Evolutionary conservation across 2,797 vertebrate genomes (phyloP).

Genomic region (Microctenopoma stevenorrisi): DNA sequence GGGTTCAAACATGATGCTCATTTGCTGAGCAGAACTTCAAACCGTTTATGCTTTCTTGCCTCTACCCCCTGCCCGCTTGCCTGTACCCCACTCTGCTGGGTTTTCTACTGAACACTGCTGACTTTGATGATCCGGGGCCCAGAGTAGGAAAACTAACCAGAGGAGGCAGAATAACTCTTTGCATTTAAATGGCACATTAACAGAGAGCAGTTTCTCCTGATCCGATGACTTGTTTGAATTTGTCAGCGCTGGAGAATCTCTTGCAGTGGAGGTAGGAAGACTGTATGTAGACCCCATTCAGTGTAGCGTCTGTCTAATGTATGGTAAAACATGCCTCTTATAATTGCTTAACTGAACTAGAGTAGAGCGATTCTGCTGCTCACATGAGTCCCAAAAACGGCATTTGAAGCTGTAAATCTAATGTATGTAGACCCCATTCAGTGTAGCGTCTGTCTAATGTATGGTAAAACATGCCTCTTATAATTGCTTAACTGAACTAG

Average conservation of each 20-base stretch:
- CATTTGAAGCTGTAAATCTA: no score
- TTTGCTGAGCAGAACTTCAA: constrained; percentile 62
- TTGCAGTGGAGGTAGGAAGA: constrained; percentile 38
- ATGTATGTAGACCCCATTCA: no score
- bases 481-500: no score
- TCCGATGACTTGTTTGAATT: constrained; percentile 60
- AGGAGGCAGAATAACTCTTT: constrained; percentile 72
- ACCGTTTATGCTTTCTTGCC: constrained; percentile 25
- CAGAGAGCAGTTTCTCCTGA: constrained; percentile 59
- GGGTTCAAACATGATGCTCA: constrained; percentile 46
- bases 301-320: no score
- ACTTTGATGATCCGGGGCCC: constrained; percentile 68
- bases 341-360: no score
- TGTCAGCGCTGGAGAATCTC: constrained; percentile 39
- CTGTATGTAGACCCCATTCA: no score
- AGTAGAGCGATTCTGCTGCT: no score
- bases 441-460: no score
- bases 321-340: no score
- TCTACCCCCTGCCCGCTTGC: constrained; percentile 33
- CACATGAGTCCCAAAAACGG: no score
- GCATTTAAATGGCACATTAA: constrained; percentile 84
- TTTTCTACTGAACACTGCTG: constrained; percentile 28
- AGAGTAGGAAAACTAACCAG: constrained; percentile 59
- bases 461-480: no score
- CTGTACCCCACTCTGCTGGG: constrained; percentile 15